Percentiles rank a stretch among this genome's conserved stretches.
Conservation (phyloP, 2,797 vertebrate species). For the Sebastes minor region DNA sequence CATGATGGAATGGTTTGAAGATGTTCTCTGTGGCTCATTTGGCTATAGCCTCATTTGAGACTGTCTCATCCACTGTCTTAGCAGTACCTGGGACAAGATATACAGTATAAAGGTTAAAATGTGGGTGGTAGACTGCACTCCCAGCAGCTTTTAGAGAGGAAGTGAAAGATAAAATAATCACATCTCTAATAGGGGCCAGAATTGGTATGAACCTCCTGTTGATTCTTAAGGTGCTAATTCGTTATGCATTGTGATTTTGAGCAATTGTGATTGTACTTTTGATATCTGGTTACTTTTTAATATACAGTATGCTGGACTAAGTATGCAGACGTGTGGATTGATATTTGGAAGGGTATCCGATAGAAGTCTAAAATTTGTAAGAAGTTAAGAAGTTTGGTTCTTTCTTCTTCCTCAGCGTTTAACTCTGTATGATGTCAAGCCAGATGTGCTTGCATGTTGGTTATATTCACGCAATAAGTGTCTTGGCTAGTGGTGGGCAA, state of each 20-base stretch:
- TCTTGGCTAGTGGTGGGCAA: neutral
- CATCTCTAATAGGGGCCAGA: neutral
- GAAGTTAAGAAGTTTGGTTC: neutral
- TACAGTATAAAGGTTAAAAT: neutral
- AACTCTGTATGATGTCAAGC: neutral
- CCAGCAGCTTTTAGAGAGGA: neutral
- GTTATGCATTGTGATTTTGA: neutral
- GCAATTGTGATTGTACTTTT: neutral
- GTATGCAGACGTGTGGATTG: neutral
- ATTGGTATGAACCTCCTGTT: neutral
- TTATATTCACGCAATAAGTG: neutral
- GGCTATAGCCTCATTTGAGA: neutral
- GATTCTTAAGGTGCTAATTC: neutral
- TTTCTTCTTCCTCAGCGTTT: neutral
- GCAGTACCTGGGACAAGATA: neutral
- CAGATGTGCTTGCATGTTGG: neutral
- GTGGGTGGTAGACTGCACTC: neutral
- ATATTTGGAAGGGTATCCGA: neutral
- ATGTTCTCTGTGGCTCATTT: neutral
- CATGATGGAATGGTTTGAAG: neutral
- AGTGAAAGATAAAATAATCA: neutral
- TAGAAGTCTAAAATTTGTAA: neutral
- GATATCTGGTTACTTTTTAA: too few relatives aligned
- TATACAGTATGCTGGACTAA: too few relatives aligned
- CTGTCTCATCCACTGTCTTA: constrained; percentile 6